A percentile compares a stretch with the other conserved stretches of the same genome.
These are phyloP conservation scores for Scolopax bukidnonensis DNA, from an alignment of 2,797 vertebrate genomes.

Conservation along the genomic window DNA sequence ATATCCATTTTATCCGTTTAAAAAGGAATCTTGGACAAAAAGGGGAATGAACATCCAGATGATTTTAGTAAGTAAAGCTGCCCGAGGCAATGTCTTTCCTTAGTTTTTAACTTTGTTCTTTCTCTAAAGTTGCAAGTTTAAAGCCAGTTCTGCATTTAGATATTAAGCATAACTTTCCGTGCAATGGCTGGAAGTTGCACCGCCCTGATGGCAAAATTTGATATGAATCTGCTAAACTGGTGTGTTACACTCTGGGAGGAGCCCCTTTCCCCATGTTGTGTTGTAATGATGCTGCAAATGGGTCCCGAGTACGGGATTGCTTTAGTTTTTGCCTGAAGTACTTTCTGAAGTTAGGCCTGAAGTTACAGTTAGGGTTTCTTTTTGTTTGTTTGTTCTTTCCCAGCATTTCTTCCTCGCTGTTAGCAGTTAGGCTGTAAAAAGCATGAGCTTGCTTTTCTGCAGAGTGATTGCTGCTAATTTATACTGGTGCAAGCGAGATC, in stretches of 20 bases:
- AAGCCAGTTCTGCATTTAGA: not conserved
- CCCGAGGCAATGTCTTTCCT: not conserved
- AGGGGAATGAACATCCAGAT: not conserved
- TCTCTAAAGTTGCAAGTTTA: not conserved
- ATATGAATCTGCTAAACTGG: not conserved
- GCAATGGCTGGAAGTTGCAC: not conserved
- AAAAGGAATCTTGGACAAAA: not conserved
- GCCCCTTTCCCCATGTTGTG: not conserved
- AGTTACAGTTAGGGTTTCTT: not conserved
- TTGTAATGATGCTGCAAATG: not conserved
- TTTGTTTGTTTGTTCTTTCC: not conserved
- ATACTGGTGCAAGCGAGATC: not conserved
- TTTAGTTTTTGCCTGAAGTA: not conserved
- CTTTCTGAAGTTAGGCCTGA: not conserved
- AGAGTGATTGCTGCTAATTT: conserved; percentile 31
- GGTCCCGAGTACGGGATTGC: not conserved
- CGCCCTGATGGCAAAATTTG: not conserved
- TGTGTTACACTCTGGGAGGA: not conserved
- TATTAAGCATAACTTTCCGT: not conserved
- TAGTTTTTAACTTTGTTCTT: not conserved
- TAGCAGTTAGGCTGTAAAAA: not conserved
- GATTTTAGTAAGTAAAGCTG: not conserved
- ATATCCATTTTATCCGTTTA: not conserved
- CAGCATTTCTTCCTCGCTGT: not conserved
- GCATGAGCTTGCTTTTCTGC: not conserved